Evolutionary conservation across 2,113 vertebrate species (phyloP).

Genomic region (Indicator indicator): DNA sequence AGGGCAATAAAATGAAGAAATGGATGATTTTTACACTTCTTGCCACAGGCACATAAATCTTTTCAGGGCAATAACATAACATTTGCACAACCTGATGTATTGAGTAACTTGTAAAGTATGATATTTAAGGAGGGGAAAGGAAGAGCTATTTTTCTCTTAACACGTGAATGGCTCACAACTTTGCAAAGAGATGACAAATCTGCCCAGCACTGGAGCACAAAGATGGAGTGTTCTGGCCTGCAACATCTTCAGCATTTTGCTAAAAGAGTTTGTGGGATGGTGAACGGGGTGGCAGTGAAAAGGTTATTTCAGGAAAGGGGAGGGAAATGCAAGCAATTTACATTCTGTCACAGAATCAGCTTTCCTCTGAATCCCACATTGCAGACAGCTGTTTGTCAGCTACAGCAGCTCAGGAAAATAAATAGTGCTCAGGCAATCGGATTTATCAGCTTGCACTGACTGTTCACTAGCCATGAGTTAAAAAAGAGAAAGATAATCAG

Average conservation of each 20-base stretch:
- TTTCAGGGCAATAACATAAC: background rate
- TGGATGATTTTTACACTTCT: slow-evolving; percentile 25
- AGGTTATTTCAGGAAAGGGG: background rate
- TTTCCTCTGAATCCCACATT: background rate
- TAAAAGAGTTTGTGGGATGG: background rate
- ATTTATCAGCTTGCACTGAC: background rate
- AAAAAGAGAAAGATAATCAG: background rate
- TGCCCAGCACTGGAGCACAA: background rate
- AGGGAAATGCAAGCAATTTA: slow-evolving; percentile 5
- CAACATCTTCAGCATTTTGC: background rate
- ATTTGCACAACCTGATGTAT: background rate
- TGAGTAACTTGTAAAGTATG: background rate
- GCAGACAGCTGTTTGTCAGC: background rate
- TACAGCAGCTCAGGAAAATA: background rate
- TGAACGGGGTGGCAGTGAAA: background rate
- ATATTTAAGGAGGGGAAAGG: background rate
- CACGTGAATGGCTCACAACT: background rate
- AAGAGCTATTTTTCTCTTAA: background rate
- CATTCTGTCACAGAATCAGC: background rate
- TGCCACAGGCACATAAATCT: slow-evolving; percentile 29
- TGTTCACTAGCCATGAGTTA: background rate
- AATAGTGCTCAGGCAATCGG: background rate
- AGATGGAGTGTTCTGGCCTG: background rate
- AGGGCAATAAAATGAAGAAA: slow-evolving; percentile 45
- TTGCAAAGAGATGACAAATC: background rate